Conservation (phyloP, 2,888 invertebrate species). For the Machimus atricapillus region DNA sequence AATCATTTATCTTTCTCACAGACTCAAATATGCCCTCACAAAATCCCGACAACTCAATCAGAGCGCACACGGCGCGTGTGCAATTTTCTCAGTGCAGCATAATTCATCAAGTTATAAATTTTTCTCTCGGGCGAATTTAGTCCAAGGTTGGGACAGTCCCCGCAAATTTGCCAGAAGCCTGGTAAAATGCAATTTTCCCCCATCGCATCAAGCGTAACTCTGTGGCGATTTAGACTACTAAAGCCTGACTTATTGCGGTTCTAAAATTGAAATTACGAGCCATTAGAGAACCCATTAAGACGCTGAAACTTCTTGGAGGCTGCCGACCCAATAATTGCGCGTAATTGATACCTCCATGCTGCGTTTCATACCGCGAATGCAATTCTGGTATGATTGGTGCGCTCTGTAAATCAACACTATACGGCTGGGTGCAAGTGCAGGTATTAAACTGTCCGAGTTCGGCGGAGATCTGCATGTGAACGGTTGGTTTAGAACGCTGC, state of each 20-base stretch:
- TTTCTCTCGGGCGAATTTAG: neutral
- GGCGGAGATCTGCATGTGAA: neutral
- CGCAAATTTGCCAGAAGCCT: neutral
- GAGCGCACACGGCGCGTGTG: neutral
- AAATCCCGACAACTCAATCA: neutral
- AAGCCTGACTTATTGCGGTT: neutral
- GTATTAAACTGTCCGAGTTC: neutral
- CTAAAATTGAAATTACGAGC: neutral
- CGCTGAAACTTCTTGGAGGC: neutral
- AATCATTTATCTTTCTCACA: neutral
- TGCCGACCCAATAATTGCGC: neutral
- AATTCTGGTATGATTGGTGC: neutral
- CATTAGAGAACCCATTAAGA: neutral
- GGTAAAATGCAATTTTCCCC: neutral
- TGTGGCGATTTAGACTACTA: neutral
- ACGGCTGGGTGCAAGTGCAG: neutral
- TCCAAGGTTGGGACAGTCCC: neutral
- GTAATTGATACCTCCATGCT: neutral
- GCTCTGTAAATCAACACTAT: neutral
- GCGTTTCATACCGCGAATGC: neutral
- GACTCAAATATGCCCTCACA: neutral
- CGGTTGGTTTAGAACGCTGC: neutral
- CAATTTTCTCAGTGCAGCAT: neutral
- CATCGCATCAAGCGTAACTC: neutral
- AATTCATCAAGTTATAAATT: neutral